Percentiles rank a stretch among this genome's conserved stretches.
Conservation (phyloP, 2,113 vertebrate species). For the Hymenochirus boettgeri region DNA sequence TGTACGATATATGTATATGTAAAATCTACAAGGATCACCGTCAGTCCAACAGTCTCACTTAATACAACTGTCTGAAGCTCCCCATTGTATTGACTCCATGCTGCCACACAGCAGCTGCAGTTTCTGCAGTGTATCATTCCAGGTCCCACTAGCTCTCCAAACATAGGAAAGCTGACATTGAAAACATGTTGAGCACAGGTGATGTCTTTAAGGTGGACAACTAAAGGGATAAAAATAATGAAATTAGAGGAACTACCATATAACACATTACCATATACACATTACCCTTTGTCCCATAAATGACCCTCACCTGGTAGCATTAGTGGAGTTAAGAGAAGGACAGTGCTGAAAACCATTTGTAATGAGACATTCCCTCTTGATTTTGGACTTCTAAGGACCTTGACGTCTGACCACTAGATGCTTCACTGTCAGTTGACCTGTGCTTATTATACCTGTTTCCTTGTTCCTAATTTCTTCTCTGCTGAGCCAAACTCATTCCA, state of each 20-base stretch:
- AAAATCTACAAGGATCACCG: too few relatives aligned
- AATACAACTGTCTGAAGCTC: slow-evolving; percentile 57
- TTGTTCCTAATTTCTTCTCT: neutral
- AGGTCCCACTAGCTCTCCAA: slow-evolving; percentile 10
- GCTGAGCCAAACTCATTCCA: neutral
- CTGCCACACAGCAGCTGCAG: slow-evolving; percentile 73
- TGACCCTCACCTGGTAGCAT: slow-evolving; percentile 14
- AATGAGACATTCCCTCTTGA: slow-evolving; percentile 16
- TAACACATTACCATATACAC: neutral
- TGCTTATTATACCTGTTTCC: neutral
- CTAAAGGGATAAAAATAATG: too few relatives aligned
- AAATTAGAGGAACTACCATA: neutral
- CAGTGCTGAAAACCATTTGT: neutral
- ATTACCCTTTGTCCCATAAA: neutral
- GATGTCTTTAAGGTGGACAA: slow-evolving; percentile 18
- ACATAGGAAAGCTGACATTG: neutral
- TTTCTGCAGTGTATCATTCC: slow-evolving; percentile 60
- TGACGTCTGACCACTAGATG: too few relatives aligned
- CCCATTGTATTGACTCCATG: slow-evolving; percentile 57
- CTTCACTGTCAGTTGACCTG: neutral
- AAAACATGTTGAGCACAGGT: slow-evolving; percentile 14
- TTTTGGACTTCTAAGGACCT: neutral
- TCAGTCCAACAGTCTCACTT: slow-evolving; percentile 51
- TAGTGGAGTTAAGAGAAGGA: slow-evolving; percentile 1
- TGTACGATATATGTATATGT: too few relatives aligned